Evolutionary conservation across 37 sponge, comb jelly and placozoan species (phyloP).

Genomic region (Sycon ciliatum): DNA sequence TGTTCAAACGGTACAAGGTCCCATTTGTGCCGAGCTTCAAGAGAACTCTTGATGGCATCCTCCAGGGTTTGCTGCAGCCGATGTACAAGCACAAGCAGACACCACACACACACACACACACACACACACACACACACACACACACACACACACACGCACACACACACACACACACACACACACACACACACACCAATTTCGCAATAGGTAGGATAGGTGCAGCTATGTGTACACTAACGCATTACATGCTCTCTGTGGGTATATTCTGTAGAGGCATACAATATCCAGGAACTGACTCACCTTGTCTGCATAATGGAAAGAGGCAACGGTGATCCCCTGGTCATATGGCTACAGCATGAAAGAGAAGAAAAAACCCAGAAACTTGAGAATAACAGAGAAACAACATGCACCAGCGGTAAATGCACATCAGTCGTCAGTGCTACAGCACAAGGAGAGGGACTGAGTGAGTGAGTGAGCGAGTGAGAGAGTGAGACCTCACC

Average conservation of each 20-base stretch:
- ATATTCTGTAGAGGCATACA: not conserved
- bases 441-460: not conserved
- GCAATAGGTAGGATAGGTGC: not conserved
- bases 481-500: conserved; percentile 35
- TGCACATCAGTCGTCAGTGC: not conserved
- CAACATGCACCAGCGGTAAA: not conserved
- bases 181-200: conserved; percentile 5
- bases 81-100: not conserved
- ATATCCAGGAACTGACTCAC: conserved; percentile 11
- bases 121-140: conserved; percentile 10
- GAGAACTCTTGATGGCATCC: conserved; percentile 63
- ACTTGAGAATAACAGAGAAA: not conserved
- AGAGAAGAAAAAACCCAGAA: not conserved
- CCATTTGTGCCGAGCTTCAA: conserved; percentile 72
- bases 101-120: conserved; percentile 10
- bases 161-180: not conserved
- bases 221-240: not conserved
- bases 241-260: no score
- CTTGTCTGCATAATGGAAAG: conserved; percentile 59
- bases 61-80: conserved; percentile 40
- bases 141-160: conserved; percentile 1
- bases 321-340: conserved; percentile 50
- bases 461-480: not conserved
- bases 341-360: conserved; percentile 67
- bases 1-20: conserved; percentile 67